phyloP scores from a whole-genome alignment of 2,113 vertebrate genomes.

The Chinchilla lanigera region DNA sequence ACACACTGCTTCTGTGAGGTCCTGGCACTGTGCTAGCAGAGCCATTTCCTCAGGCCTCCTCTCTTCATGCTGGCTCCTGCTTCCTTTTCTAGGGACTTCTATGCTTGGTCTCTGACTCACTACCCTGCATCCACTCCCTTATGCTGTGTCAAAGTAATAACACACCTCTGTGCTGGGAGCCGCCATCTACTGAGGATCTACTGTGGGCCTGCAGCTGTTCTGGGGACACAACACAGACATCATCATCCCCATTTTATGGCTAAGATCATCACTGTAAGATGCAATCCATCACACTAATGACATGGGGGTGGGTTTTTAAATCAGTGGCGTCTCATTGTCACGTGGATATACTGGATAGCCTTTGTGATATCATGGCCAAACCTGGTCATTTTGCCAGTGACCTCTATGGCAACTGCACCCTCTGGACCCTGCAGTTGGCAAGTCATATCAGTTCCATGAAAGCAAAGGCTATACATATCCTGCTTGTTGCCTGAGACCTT shows the following conservation, averaged over 20 bases:
- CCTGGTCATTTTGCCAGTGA: background rate
- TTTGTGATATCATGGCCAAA: too few species aligned
- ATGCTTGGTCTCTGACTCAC: background rate
- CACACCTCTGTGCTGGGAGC: background rate
- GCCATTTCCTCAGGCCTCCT: slow-evolving; percentile 41
- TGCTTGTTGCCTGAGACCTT: background rate
- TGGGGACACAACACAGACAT: background rate
- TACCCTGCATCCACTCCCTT: background rate
- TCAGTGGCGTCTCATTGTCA: background rate
- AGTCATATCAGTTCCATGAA: background rate
- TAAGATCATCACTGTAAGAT: background rate
- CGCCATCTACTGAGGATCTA: background rate
- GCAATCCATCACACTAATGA: background rate
- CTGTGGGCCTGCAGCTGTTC: background rate
- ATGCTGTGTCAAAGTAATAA: background rate
- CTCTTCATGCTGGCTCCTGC: background rate
- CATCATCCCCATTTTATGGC: background rate
- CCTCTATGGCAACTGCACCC: background rate
- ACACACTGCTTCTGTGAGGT: slow-evolving; percentile 67
- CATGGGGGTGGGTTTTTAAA: background rate
- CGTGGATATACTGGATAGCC: background rate
- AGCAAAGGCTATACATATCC: background rate
- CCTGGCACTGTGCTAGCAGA: slow-evolving; percentile 49
- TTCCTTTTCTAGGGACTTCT: background rate
- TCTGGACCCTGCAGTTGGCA: background rate